Evolutionary conservation across 2,888 invertebrate species (phyloP).

Genomic region (Prenolepis imparis): DNA sequence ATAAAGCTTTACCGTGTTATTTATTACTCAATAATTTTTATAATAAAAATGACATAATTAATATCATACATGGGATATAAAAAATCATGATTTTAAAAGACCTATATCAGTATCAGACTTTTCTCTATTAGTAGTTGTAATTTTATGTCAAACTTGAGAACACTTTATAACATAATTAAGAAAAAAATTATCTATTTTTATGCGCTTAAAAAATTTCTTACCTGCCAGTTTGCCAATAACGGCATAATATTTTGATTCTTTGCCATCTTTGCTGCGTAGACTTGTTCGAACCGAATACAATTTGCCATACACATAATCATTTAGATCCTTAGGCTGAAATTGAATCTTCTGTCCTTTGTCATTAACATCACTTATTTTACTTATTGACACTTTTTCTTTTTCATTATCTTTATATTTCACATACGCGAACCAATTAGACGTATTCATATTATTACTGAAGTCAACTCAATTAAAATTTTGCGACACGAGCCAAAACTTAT

Average conservation of each 20-base stretch:
- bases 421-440: constrained; percentile 11
- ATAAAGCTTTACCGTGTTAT: too few relatives aligned
- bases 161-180: not conserved
- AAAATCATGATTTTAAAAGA: too few relatives aligned
- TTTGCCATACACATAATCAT: constrained; percentile 13
- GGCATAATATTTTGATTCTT: constrained; percentile 29
- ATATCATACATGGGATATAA: too few relatives aligned
- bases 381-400: too few relatives aligned
- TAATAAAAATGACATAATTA: too few relatives aligned
- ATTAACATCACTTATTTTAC: too few relatives aligned
- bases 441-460: not conserved
- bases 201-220: constrained; percentile 7
- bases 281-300: constrained; percentile 20
- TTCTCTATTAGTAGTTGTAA: constrained; percentile 1
- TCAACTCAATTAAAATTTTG: not conserved
- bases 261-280: constrained; percentile 14
- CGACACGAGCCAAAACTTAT: not conserved
- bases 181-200: too few relatives aligned
- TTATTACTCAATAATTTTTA: too few relatives aligned
- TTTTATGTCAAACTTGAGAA: not conserved
- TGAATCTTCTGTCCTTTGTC: too few relatives aligned
- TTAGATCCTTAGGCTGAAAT: constrained; percentile 12
- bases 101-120: too few relatives aligned
- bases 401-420: constrained; percentile 20
- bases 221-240: constrained; percentile 12